phyloP scores from a whole-genome alignment of 2,888 invertebrate genomes.

The Rhingia campestris region DNA sequence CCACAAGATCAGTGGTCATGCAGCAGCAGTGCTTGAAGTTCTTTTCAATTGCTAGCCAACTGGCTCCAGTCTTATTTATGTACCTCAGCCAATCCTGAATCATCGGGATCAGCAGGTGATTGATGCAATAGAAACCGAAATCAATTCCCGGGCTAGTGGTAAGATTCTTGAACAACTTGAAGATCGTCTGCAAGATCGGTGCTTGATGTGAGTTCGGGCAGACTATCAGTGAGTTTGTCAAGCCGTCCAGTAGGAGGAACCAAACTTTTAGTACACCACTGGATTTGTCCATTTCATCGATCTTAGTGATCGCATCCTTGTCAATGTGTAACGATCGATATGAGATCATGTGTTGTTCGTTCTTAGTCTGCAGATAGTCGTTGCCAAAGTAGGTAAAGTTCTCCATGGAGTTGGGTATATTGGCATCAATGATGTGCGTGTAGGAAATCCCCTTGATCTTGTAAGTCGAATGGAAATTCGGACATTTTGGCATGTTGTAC shows the following conservation, averaged over 20 bases:
- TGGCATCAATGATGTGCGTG: slow-evolving; percentile 91
- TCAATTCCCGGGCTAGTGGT: slow-evolving; percentile 92
- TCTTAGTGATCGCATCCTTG: slow-evolving; percentile 83
- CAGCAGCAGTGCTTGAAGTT: slow-evolving; percentile 98
- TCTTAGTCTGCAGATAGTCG: slow-evolving; percentile 85
- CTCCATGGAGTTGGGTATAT: slow-evolving; percentile 89
- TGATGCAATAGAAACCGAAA: slow-evolving; percentile 95
- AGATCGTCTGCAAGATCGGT: slow-evolving; percentile 92
- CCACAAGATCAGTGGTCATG: slow-evolving; percentile 94
- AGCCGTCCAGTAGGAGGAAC: slow-evolving; percentile 94
- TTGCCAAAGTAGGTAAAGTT: slow-evolving; percentile 88
- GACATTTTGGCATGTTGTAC: slow-evolving; percentile 97
- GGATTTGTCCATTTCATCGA: slow-evolving; percentile 87
- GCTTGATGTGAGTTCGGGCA: slow-evolving; percentile 95
- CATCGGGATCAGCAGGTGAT: slow-evolving; percentile 94
- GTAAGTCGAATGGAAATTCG: slow-evolving; percentile 94
- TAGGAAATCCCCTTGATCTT: slow-evolving; percentile 90
- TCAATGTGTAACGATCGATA: slow-evolving; percentile 83
- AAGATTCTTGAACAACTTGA: slow-evolving; percentile 91
- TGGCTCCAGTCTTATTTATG: slow-evolving; percentile 87
- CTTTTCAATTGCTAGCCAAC: slow-evolving; percentile 90
- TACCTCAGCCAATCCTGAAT: slow-evolving; percentile 96
- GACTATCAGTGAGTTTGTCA: slow-evolving; percentile 91
- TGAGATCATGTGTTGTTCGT: slow-evolving; percentile 86
- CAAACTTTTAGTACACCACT: slow-evolving; percentile 94